A percentile compares a stretch with the other conserved stretches of the same genome.
Conservation (phyloP, 2,113 vertebrate species). For the Aythya baeri region DNA sequence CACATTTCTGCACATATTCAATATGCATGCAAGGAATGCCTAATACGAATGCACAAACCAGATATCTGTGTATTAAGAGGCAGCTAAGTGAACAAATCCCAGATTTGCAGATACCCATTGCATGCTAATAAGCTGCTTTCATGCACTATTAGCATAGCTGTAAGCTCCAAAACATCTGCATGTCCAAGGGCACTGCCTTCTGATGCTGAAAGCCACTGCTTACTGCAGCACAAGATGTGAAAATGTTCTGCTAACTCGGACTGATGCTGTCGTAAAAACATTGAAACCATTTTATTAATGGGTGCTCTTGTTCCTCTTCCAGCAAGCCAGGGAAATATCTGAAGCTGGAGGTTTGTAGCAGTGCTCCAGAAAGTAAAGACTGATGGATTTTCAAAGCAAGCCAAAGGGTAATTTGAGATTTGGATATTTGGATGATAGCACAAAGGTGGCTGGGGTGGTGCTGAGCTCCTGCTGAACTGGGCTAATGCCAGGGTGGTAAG, state of each 20-base stretch:
- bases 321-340: neutral
- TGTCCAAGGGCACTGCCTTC: neutral
- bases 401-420: neutral
- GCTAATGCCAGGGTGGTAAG: neutral
- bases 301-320: neutral
- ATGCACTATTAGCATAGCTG: neutral
- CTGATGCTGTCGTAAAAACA: neutral
- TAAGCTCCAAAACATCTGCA: neutral
- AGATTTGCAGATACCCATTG: neutral
- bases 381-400: neutral
- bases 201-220: neutral
- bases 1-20: neutral
- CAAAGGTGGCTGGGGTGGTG: neutral
- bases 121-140: neutral
- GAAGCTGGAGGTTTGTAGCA: neutral
- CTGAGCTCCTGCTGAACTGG: neutral
- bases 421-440: accelerated
- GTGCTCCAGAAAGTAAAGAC: accelerated
- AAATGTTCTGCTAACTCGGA: neutral
- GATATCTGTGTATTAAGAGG: neutral
- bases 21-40: neutral
- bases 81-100: neutral
- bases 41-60: neutral
- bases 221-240: neutral
- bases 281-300: neutral